Evolutionary conservation across 2,797 vertebrate genomes (phyloP).

Genomic region (Phalanger gymnotis): DNA sequence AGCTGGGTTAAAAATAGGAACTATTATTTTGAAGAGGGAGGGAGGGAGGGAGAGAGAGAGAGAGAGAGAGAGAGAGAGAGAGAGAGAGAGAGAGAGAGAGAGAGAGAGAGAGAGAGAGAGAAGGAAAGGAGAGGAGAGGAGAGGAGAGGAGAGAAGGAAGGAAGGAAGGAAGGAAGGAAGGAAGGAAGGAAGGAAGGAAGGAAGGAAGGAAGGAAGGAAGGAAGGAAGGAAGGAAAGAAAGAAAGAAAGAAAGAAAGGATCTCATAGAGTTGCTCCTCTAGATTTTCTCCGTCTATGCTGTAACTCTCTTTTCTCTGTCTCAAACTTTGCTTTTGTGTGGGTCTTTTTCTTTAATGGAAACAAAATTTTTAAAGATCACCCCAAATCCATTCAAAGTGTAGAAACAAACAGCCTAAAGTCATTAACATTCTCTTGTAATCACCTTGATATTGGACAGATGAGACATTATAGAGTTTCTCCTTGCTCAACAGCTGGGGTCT

Average conservation of each 20-base stretch:
- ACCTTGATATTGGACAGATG: slow-evolving; percentile 16
- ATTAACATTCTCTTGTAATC: slow-evolving; percentile 33
- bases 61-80: no score
- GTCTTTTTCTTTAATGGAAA: slow-evolving; percentile 9
- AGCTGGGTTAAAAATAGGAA: slow-evolving; percentile 46
- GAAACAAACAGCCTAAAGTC: slow-evolving; percentile 7
- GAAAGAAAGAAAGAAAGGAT: background rate
- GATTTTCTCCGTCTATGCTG: background rate
- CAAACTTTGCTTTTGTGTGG: background rate
- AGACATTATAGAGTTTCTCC: slow-evolving; percentile 20
- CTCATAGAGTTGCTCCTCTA: background rate
- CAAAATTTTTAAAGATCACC: slow-evolving; percentile 12
- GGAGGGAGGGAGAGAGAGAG: background rate
- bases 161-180: rapidly evolving
- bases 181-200: rapidly evolving
- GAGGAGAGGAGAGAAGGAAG: rapidly evolving
- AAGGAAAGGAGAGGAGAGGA: rapidly evolving
- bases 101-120: no score
- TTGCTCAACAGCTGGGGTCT: slow-evolving; percentile 22
- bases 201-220: rapidly evolving
- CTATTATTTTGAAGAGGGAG: background rate
- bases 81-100: no score
- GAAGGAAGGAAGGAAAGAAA: no score
- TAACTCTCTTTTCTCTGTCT: background rate
- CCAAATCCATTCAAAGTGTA: slow-evolving; percentile 19